Conservation (phyloP, 2,888 invertebrate genomes). For the Cheilosia variabilis region DNA sequence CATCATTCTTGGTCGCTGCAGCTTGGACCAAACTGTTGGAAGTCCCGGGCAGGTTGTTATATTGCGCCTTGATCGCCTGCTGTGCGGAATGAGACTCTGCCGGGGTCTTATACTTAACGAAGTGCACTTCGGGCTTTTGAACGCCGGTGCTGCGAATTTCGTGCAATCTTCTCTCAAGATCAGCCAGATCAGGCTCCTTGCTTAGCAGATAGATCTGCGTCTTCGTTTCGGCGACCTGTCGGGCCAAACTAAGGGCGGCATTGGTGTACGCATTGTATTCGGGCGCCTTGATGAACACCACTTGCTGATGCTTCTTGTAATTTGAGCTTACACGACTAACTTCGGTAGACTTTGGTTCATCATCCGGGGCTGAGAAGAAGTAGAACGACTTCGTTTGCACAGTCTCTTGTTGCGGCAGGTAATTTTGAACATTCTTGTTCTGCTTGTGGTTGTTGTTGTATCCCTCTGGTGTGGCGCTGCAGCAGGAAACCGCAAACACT, state of each 20-base stretch:
- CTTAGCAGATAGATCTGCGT: slow-evolving; percentile 75
- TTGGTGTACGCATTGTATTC: slow-evolving; percentile 64
- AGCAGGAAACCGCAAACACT: slow-evolving; percentile 21
- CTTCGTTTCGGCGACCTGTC: slow-evolving; percentile 71
- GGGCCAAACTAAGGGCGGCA: slow-evolving; percentile 50
- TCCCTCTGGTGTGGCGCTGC: slow-evolving; percentile 25
- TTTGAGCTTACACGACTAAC: neutral
- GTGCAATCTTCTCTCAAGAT: slow-evolving; percentile 26
- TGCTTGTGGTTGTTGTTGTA: slow-evolving; percentile 26
- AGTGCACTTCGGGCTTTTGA: slow-evolving; percentile 76
- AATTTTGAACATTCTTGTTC: neutral
- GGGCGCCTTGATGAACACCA: slow-evolving; percentile 73
- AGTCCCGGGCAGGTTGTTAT: slow-evolving; percentile 42
- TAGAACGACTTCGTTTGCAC: slow-evolving; percentile 46
- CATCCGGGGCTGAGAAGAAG: slow-evolving; percentile 40
- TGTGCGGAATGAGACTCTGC: slow-evolving; percentile 65
- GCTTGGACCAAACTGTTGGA: slow-evolving; percentile 5
- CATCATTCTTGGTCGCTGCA: slow-evolving; percentile 8
- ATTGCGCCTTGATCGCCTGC: slow-evolving; percentile 59
- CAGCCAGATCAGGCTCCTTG: slow-evolving; percentile 72
- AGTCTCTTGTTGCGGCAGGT: neutral
- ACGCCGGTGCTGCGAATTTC: slow-evolving; percentile 33
- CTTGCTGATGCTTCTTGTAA: slow-evolving; percentile 62
- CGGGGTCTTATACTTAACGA: slow-evolving; percentile 74
- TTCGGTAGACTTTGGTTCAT: neutral